Conservation (phyloP, 2,797 vertebrate species). For the Mormyrus hasselquistii region DNA sequence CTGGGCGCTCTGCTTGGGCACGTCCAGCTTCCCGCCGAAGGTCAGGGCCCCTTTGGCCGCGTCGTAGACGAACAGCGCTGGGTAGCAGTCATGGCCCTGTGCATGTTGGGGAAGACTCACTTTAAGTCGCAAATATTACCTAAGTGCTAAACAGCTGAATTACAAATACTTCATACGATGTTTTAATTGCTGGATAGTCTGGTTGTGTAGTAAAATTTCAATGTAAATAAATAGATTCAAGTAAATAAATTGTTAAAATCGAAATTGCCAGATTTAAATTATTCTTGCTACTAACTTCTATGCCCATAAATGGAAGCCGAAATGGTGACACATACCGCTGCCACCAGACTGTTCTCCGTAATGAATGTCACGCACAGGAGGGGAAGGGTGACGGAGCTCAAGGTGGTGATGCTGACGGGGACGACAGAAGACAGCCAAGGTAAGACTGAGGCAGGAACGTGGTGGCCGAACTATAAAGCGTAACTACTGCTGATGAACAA, state of each 20-base stretch:
- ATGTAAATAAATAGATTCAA: neutral
- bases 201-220: neutral
- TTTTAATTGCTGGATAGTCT: neutral
- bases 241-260: neutral
- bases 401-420: slow-evolving; percentile 59
- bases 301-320: neutral
- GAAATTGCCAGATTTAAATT: neutral
- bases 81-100: slow-evolving; percentile 94
- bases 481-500: neutral
- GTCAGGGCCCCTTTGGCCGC: slow-evolving; percentile 61
- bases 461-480: neutral
- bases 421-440: neutral
- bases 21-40: slow-evolving; percentile 82
- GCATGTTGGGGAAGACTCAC: neutral
- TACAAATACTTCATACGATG: neutral
- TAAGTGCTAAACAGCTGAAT: neutral
- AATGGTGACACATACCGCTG: slow-evolving; percentile 72
- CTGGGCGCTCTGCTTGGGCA: slow-evolving; percentile 88
- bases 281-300: neutral
- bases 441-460: neutral
- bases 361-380: slow-evolving; percentile 92
- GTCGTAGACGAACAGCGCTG: slow-evolving; percentile 82
- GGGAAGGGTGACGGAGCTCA: slow-evolving; percentile 79
- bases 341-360: slow-evolving; percentile 87
- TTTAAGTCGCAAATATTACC: neutral